phyloP scores from a whole-genome alignment of 1,140 invertebrate species.

The Diplogasteroides magnus region DNA sequence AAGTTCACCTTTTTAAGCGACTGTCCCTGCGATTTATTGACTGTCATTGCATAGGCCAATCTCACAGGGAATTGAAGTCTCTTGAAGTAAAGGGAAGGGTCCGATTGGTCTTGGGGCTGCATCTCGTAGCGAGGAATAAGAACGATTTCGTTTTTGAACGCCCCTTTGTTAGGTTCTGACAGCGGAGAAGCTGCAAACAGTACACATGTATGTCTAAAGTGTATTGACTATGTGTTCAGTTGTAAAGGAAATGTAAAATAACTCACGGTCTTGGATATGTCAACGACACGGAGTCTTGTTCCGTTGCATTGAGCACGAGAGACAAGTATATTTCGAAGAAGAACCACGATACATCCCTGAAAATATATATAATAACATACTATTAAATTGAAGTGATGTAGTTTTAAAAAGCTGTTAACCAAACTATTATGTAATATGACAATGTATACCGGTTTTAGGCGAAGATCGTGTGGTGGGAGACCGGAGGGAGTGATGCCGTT shows the following conservation, averaged over 20 bases:
- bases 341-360: conserved; percentile 53
- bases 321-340: conserved; percentile 56
- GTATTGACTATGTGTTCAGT: conserved; percentile 12
- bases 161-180: not conserved
- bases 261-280: conserved; percentile 10
- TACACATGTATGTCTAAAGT: conserved; percentile 4
- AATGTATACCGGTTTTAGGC: conserved; percentile 46
- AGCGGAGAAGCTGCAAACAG: too few species aligned
- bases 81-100: not conserved
- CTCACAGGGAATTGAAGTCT: conserved; percentile 60
- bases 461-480: conserved; percentile 55
- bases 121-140: conserved; percentile 11
- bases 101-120: not conserved
- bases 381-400: too few species aligned
- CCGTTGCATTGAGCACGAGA: conserved; percentile 55
- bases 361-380: too few species aligned
- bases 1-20: conserved; percentile 39
- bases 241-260: conserved; percentile 27
- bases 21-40: conserved; percentile 64
- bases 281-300: conserved; percentile 49
- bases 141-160: conserved; percentile 9
- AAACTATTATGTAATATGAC: not conserved
- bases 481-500: conserved; percentile 45
- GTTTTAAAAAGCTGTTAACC: too few species aligned
- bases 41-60: conserved; percentile 60